Conservation (phyloP, 2,888 invertebrate genomes). For the Troides oblongomaculatus region DNA sequence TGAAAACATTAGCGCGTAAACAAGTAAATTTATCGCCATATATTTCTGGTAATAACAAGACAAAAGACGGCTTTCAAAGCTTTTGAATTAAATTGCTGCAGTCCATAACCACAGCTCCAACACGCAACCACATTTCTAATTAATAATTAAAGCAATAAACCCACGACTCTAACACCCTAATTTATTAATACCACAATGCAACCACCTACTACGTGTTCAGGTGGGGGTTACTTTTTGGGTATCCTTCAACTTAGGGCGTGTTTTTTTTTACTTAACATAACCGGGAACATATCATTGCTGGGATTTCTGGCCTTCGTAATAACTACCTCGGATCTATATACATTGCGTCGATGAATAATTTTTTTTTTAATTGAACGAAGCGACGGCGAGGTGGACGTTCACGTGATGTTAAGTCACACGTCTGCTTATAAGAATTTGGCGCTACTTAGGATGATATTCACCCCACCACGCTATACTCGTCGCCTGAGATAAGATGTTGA, state of each 20-base stretch:
- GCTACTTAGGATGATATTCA: no score
- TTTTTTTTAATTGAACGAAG: no score
- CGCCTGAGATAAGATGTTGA: no score
- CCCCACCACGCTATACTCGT: no score
- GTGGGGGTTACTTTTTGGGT: conserved; percentile 32
- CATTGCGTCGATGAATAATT: no score
- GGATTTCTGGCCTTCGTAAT: no score
- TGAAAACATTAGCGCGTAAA: conserved; percentile 15
- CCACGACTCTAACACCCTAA: conserved; percentile 44
- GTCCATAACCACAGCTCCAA: conserved; percentile 33
- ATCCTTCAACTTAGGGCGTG: neutral
- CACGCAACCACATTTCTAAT: conserved; percentile 44
- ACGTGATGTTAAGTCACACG: no score
- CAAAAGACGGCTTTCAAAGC: conserved; percentile 25
- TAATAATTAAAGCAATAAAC: conserved; percentile 57
- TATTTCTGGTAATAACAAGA: conserved; percentile 21
- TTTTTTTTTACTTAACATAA: neutral
- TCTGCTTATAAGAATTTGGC: no score
- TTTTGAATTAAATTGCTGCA: conserved; percentile 32
- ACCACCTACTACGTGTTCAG: conserved; percentile 49
- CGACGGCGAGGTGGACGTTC: no score
- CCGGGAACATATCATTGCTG: no score
- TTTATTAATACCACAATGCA: conserved; percentile 53
- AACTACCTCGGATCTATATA: neutral
- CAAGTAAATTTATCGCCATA: conserved; percentile 25